Conservation (phyloP, 2,888 invertebrate species). For the Plebejus melissa region DNA sequence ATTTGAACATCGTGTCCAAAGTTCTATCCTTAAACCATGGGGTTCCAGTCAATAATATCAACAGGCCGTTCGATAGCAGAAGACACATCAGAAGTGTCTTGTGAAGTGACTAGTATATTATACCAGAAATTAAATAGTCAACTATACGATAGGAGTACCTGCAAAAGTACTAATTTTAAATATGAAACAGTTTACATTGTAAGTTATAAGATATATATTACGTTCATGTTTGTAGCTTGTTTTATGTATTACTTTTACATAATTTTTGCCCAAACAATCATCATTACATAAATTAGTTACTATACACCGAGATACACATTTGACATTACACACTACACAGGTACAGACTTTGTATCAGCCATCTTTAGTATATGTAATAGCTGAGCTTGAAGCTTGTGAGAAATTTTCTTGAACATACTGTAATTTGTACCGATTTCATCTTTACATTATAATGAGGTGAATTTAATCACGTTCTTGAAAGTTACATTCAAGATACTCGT, state of each 20-base stretch:
- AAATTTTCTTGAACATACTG: not conserved
- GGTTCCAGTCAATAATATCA: slow-evolving; percentile 70
- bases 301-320: not conserved
- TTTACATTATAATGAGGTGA: not conserved
- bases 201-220: not conserved
- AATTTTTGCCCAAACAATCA: too few species aligned
- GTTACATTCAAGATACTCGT: not conserved
- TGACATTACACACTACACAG: too few species aligned
- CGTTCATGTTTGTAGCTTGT: not conserved
- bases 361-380: not conserved
- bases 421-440: slow-evolving; percentile 5
- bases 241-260: too few species aligned
- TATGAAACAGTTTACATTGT: not conserved
- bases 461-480: not conserved
- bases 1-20: slow-evolving; percentile 89
- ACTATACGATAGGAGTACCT: slow-evolving; percentile 30
- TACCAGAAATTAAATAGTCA: slow-evolving; percentile 3
- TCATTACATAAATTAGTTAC: too few species aligned
- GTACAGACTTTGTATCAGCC: not conserved
- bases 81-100: slow-evolving; percentile 52
- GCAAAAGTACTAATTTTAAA: slow-evolving; percentile 29
- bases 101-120: slow-evolving; percentile 29
- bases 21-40: slow-evolving; percentile 89
- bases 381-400: not conserved
- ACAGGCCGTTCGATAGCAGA: slow-evolving; percentile 66